Percentiles rank a stretch among this genome's conserved stretches.
Conservation (phyloP, 2,888 invertebrate species). For the Craniophora ligustri region DNA sequence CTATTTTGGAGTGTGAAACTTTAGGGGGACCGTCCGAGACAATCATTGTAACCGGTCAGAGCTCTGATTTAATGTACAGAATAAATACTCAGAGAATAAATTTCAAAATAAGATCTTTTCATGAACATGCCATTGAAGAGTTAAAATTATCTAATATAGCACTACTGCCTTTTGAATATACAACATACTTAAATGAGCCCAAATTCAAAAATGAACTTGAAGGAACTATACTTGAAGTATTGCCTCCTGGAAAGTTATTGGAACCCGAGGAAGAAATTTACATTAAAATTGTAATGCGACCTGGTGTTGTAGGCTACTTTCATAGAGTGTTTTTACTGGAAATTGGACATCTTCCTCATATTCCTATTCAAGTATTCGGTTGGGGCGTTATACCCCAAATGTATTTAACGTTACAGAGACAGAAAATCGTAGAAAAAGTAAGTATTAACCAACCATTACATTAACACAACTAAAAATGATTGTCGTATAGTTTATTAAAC, state of each 20-base stretch:
- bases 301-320: slow-evolving; percentile 88
- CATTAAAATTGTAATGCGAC: slow-evolving; percentile 83
- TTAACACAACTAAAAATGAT: neutral
- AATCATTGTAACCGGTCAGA: slow-evolving; percentile 83
- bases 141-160: slow-evolving; percentile 85
- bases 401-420: slow-evolving; percentile 83
- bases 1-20: slow-evolving; percentile 85
- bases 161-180: slow-evolving; percentile 79
- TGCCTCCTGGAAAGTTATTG: slow-evolving; percentile 78
- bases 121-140: slow-evolving; percentile 74
- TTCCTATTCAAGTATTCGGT: slow-evolving; percentile 86
- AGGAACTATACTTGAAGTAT: slow-evolving; percentile 80
- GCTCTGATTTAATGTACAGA: slow-evolving; percentile 84
- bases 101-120: slow-evolving; percentile 82
- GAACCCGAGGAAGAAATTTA: slow-evolving; percentile 74
- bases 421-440: slow-evolving; percentile 67
- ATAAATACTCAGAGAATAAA: slow-evolving; percentile 79
- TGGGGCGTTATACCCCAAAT: slow-evolving; percentile 89
- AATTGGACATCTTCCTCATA: slow-evolving; percentile 87
- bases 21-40: slow-evolving; percentile 88
- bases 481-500: neutral
- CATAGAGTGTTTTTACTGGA: slow-evolving; percentile 80
- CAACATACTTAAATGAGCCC: slow-evolving; percentile 73
- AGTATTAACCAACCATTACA: too few species aligned
- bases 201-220: slow-evolving; percentile 72